Evolutionary conservation across 2,113 vertebrate species (phyloP).

Genomic region (Corapipo altera): DNA sequence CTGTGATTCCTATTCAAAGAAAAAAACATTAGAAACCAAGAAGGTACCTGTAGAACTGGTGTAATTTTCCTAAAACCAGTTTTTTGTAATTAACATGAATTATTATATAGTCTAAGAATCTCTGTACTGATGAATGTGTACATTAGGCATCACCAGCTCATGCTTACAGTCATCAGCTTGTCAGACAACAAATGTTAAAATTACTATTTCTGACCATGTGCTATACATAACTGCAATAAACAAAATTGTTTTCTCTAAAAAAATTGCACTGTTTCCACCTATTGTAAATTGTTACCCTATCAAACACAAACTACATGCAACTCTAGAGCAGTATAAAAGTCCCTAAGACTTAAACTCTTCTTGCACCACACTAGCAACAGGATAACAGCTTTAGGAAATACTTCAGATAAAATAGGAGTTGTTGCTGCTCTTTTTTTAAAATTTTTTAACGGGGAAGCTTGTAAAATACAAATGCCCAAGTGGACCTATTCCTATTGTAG

Average conservation of each 20-base stretch:
- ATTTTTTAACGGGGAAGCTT: not conserved
- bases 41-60: not conserved
- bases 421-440: not conserved
- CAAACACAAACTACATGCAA: not conserved
- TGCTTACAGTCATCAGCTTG: not conserved
- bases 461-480: not conserved
- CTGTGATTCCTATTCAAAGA: not conserved
- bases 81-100: not conserved
- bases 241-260: not conserved
- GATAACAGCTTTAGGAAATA: not conserved
- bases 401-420: not conserved
- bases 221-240: not conserved
- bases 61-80: not conserved
- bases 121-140: not conserved
- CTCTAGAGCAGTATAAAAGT: not conserved
- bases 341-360: not conserved
- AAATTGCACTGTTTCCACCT: not conserved
- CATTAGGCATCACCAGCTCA: not conserved
- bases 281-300: not conserved
- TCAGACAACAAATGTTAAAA: not conserved
- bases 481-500: not conserved
- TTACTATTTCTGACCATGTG: rapidly evolving
- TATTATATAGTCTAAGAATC: not conserved
- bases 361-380: not conserved
- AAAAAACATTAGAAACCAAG: not conserved